A percentile compares a stretch with the other conserved stretches of the same genome.
Evolutionary conservation across 35 echinoderm and acorn worm genomes (phyloP).

Genomic region (Holothuria glaberrima): DNA sequence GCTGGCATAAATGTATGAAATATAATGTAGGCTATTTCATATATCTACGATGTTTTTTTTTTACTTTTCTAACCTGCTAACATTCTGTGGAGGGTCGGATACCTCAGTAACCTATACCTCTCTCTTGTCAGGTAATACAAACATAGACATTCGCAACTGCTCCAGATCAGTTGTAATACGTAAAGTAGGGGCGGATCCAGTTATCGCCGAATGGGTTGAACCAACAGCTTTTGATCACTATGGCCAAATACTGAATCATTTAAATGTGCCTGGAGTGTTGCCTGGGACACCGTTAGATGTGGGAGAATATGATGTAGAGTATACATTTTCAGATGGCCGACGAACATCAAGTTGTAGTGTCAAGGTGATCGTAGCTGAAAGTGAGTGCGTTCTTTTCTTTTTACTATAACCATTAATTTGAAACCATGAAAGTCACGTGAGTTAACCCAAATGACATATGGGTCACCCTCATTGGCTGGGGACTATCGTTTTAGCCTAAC

Average conservation of each 20-base stretch:
- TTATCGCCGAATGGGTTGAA: neutral
- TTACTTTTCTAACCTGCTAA: too few species aligned
- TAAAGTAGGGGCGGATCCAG: neutral
- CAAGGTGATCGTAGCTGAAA: neutral
- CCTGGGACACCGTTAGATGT: neutral
- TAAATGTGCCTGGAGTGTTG: neutral
- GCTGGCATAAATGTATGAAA: too few species aligned
- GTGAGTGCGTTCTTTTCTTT: neutral
- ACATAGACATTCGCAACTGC: neutral
- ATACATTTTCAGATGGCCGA: neutral
- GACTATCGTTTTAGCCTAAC: too few species aligned
- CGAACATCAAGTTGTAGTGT: neutral
- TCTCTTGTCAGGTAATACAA: too few species aligned
- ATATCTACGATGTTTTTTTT: too few species aligned
- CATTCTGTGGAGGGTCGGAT: too few species aligned
- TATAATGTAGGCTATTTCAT: too few species aligned
- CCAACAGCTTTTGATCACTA: conserved; percentile 17
- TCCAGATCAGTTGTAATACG: neutral
- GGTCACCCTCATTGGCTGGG: too few species aligned
- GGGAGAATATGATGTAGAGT: neutral
- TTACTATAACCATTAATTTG: too few species aligned
- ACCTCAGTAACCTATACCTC: too few species aligned
- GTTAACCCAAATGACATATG: too few species aligned
- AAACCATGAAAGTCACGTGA: too few species aligned
- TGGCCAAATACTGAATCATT: neutral